phyloP scores from a whole-genome alignment of 2,797 vertebrate genomes.

The Rhabdomys pumilio region DNA sequence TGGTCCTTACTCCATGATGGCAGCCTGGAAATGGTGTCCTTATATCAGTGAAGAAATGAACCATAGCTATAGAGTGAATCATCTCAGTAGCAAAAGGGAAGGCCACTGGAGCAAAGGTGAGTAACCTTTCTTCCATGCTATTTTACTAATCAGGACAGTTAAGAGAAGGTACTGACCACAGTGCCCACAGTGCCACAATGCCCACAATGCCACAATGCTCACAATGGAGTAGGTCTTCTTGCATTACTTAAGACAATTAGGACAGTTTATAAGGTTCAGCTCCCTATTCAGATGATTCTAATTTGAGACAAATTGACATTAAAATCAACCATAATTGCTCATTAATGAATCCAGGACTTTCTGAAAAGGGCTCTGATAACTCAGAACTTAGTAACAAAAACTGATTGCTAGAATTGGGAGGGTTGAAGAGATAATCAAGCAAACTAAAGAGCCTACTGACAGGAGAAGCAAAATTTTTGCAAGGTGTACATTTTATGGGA shows the following conservation, averaged over 20 bases:
- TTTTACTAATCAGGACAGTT: background rate
- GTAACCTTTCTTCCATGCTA: background rate
- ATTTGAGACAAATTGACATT: background rate
- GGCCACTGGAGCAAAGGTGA: background rate
- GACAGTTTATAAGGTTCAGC: background rate
- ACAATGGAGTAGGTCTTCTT: background rate
- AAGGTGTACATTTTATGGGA: background rate
- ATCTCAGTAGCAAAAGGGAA: background rate
- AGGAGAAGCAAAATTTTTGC: background rate
- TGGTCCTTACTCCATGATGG: background rate
- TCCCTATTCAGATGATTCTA: background rate
- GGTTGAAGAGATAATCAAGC: background rate
- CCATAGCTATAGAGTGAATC: background rate
- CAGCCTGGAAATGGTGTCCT: background rate
- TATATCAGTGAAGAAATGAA: background rate
- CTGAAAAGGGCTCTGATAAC: background rate
- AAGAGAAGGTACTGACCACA: background rate
- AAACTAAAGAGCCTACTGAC: background rate
- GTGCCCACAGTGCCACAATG: background rate
- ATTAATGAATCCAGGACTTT: background rate
- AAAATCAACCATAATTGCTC: background rate
- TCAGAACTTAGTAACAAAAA: background rate
- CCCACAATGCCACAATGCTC: background rate
- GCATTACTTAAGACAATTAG: background rate
- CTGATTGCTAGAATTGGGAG: background rate